Evolutionary conservation across 1,140 invertebrate species (phyloP), one percentile per base, ranked within the genome.

Genomic region (Idris sp.): DNA sequence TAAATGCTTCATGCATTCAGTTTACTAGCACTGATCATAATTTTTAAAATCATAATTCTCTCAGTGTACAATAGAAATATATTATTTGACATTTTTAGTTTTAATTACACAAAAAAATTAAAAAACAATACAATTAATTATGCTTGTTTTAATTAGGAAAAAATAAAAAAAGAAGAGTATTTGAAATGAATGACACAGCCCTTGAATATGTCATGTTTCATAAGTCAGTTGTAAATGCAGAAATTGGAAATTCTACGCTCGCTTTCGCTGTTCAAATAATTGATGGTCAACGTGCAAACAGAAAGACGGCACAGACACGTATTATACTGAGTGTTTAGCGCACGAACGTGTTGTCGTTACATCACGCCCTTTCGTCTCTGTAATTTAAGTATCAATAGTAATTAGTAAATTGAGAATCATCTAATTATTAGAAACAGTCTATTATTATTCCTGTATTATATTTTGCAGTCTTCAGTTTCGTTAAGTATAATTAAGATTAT

Each of bases 261-360:
- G 69, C 59, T 67, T 67, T 61, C 19, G 54, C 49, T 67, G 62
- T 61, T 67, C 38, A 41, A 67, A 54, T 74, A 74, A 74, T 74
- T 74, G 61, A 74, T 74, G 61, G 71, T 67, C 58, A 73, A 67
- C 71, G 71, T 56, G 71, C 48, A 46, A 74, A 74, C 54, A 65
- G 56, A 48, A 31, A 33, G 15, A 67, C 30, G n/a, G 54, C 54
- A 40, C 38, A 31, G 25, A 26, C 71, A 74, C 53, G 69, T 59
- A 58, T 44, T 16, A 48, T 26, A 48, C 46, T 46, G 56, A 54
- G 56, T 62, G 58, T 48, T 71, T 56, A 59, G 58, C 41, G 33
- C 49, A 56, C 40, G 49, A 40, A 56, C 67, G 56, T 71, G 69
- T 35, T 43, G 31, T 19, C 43, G 31, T 73, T 65, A 51, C 33